Percentiles rank a stretch among this genome's conserved stretches.
phyloP scores from a whole-genome alignment of 2,888 invertebrate species.

The Euspilapteryx auroguttella region DNA sequence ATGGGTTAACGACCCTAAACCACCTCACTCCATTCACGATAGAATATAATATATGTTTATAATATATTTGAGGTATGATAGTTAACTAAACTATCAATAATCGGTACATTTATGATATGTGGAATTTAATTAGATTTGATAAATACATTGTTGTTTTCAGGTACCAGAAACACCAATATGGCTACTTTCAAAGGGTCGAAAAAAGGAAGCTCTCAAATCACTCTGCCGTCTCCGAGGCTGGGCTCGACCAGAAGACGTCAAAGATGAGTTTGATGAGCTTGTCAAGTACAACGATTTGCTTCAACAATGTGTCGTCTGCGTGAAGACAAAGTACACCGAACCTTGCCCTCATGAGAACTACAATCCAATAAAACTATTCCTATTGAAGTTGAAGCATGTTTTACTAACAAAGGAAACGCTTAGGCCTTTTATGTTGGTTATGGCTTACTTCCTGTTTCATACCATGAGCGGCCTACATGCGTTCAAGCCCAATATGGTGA shows the following conservation, averaged over 20 bases:
- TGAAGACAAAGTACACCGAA: constrained; percentile 19
- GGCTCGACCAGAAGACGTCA: constrained; percentile 48
- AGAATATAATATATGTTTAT: too few species aligned
- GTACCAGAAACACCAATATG: constrained; percentile 64
- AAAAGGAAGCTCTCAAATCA: constrained; percentile 51
- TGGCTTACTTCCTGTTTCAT: constrained; percentile 54
- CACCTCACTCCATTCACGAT: too few species aligned
- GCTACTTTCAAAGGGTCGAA: constrained; percentile 58
- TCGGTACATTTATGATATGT: too few species aligned
- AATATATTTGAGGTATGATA: too few species aligned
- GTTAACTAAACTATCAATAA: too few species aligned
- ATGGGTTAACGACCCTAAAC: too few species aligned
- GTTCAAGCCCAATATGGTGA: constrained; percentile 59
- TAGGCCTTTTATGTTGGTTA: constrained; percentile 49
- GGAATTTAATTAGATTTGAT: too few species aligned
- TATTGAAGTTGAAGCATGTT: constrained; percentile 27
- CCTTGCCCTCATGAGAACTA: constrained; percentile 24
- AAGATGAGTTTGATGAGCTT: constrained; percentile 49
- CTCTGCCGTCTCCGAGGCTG: constrained; percentile 61
- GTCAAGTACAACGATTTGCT: constrained; percentile 36
- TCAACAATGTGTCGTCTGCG: constrained; percentile 30
- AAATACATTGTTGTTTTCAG: too few species aligned
- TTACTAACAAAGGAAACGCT: constrained; percentile 52
- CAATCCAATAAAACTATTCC: constrained; percentile 19
- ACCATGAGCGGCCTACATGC: constrained; percentile 50